Evolutionary conservation across 35 echinoderm and acorn worm species (phyloP).

Genomic region (Heliocidaris tuberculata): DNA sequence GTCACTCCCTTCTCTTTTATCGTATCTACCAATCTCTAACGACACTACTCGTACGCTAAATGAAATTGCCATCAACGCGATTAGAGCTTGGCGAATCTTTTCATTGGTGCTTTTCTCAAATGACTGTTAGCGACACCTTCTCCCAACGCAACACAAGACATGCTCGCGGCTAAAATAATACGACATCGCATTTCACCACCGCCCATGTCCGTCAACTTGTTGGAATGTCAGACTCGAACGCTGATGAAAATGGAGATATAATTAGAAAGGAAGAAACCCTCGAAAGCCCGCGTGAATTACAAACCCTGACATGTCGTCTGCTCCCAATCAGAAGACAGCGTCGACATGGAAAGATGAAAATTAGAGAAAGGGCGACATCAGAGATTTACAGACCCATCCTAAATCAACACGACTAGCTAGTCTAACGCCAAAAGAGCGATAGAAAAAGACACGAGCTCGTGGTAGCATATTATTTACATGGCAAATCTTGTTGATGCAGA

Average conservation of each 20-base stretch:
- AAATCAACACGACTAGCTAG: conserved; percentile 37
- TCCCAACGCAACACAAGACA: conserved; percentile 38
- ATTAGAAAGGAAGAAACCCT: conserved; percentile 39
- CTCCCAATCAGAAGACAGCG: background rate
- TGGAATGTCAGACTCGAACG: conserved; percentile 37
- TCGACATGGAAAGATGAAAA: conserved; percentile 20
- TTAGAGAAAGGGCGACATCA: conserved; percentile 20
- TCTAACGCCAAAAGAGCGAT: conserved; percentile 29
- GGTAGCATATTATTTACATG: background rate
- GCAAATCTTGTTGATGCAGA: background rate
- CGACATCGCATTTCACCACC: conserved; percentile 45
- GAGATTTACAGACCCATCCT: conserved; percentile 41
- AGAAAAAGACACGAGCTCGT: background rate
- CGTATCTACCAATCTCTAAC: conserved; percentile 45
- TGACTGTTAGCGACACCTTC: conserved; percentile 48
- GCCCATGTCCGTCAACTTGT: conserved; percentile 43
- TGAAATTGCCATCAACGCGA: conserved; percentile 51
- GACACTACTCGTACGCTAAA: conserved; percentile 39
- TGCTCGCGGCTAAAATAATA: conserved; percentile 41
- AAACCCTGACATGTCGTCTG: conserved; percentile 30
- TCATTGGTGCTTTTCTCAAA: conserved; percentile 46
- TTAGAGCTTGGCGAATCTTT: conserved; percentile 39
- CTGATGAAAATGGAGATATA: conserved; percentile 46
- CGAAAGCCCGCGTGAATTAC: conserved; percentile 39
- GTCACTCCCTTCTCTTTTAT: conserved; percentile 8